Evolutionary conservation across 2,888 invertebrate genomes (phyloP).

Genomic region (Petrolisthes manimaculis): DNA sequence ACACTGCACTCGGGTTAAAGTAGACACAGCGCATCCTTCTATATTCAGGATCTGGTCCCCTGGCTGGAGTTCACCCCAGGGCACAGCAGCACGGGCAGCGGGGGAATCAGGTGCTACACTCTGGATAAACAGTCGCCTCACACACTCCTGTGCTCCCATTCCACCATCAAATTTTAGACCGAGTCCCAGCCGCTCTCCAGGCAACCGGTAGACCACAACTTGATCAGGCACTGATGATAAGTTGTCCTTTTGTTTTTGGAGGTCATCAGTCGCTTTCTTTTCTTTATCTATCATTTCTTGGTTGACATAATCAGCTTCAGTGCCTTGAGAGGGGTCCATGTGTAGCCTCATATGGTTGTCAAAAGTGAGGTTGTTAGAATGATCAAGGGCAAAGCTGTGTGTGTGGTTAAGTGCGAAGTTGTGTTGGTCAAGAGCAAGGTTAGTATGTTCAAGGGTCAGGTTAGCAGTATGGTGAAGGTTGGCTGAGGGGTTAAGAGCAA

Average conservation of each 20-base stretch:
- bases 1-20: slow-evolving; percentile 88
- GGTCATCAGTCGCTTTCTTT: slow-evolving; percentile 7
- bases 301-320: slow-evolving; percentile 38
- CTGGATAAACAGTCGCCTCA: slow-evolving; percentile 86
- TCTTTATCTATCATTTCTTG: slow-evolving; percentile 51
- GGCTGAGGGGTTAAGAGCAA: not conserved
- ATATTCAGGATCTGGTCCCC: slow-evolving; percentile 92
- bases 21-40: slow-evolving; percentile 82
- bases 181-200: slow-evolving; percentile 90
- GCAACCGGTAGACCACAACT: slow-evolving; percentile 85
- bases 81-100: slow-evolving; percentile 83
- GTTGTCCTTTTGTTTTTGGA: not conserved
- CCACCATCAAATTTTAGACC: slow-evolving; percentile 94
- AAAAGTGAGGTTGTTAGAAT: slow-evolving; percentile 9
- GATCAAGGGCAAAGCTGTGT: not conserved
- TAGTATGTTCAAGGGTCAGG: not conserved
- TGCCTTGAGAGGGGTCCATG: slow-evolving; percentile 2
- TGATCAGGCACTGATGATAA: slow-evolving; percentile 73
- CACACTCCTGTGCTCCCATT: slow-evolving; percentile 83
- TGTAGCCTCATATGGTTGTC: slow-evolving; percentile 44
- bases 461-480: not conserved
- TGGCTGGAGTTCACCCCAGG: slow-evolving; percentile 86
- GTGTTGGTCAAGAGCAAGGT: not conserved
- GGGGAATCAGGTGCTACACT: slow-evolving; percentile 90
- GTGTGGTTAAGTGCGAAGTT: not conserved